Evolutionary conservation across 2,888 invertebrate species (phyloP), one percentile per base, ranked within the genome.

Genomic region (Shargacucullia verbasci): DNA sequence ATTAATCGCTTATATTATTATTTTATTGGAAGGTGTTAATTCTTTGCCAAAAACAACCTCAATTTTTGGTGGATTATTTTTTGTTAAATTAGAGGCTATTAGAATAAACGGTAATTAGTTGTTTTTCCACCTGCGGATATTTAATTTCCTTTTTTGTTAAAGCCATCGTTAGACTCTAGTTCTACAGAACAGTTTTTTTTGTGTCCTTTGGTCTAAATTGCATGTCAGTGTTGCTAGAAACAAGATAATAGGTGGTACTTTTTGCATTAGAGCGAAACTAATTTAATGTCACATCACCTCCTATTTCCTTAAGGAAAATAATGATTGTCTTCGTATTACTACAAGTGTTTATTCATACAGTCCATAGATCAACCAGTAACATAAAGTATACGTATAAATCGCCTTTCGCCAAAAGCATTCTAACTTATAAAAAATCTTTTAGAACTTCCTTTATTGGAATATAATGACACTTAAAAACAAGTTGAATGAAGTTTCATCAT

Each of bases 141-240:
- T 45, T 35, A 25, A 59, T 37, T 49, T 29, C n/a, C 13, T 13
- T 9, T 29, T 54, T 46, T 46, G 13, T 35, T 11, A 57, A 33
- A 45, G 25, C 12, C 14, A 31, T 37, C n/a, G 10, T n/a, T n/a
- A 45, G 20, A 20, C 20, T 20, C n/a, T n/a, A n/a, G 4, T 48
- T 45, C 6, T 29, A 13, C 2, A 20, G 29, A 29, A 9, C 39
- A 25, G 3, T 6, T 10, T 35, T n/a, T 38, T 37, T 40, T 44
- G 9, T 48, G 11, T 38, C 8, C 25, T 11, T 3, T n/a, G 15
- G 5, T 31, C 31, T 40, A 37, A 37, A 47, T 47, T 27, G 37
- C 37, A 37, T 14, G 39, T 31, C 15, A 48, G 15, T 31, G 15
- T 48, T 39, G 6, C 14, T 14, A 29, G 34, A 56, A 54, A 37